Conservation (phyloP, 2,797 vertebrate species). For the Pipistrellus kuhlii region DNA sequence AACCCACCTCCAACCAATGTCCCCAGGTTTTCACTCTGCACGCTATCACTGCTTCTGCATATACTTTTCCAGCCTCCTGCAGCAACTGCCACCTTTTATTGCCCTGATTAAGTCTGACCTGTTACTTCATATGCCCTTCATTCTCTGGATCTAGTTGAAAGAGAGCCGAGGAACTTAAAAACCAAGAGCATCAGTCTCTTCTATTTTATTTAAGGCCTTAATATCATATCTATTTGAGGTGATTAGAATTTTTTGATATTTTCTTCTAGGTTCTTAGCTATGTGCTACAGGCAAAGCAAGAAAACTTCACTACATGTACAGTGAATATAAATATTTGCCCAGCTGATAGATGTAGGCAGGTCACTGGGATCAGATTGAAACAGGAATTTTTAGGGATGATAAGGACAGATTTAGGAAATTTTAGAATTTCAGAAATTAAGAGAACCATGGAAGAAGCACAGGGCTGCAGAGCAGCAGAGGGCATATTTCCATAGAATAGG, state of each 20-base stretch:
- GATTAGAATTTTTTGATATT: background rate
- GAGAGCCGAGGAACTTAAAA: background rate
- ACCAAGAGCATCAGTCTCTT: background rate
- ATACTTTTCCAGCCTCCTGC: background rate
- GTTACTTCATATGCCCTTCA: background rate
- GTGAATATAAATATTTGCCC: background rate
- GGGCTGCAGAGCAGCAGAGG: too few species aligned
- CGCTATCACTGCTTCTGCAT: background rate
- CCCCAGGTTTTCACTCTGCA: background rate
- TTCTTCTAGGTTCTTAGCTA: background rate
- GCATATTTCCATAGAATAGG: too few species aligned
- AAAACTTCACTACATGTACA: background rate
- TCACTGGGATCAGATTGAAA: background rate
- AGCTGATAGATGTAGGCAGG: background rate
- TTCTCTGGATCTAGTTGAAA: background rate
- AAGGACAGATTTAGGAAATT: too few species aligned
- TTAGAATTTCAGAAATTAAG: too few species aligned
- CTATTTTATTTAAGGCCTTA: background rate
- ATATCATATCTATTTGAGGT: background rate
- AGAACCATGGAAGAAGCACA: too few species aligned
- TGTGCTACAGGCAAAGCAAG: background rate
- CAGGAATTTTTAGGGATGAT: too few species aligned
- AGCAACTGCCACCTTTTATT: background rate
- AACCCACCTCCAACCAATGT: background rate
- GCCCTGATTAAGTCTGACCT: conserved; percentile 34